Percentiles rank a stretch among this genome's conserved stretches.
These are phyloP conservation scores for Cardiocondyla obscurior DNA, from an alignment of 1,140 invertebrate species.

Conservation along the genomic window DNA sequence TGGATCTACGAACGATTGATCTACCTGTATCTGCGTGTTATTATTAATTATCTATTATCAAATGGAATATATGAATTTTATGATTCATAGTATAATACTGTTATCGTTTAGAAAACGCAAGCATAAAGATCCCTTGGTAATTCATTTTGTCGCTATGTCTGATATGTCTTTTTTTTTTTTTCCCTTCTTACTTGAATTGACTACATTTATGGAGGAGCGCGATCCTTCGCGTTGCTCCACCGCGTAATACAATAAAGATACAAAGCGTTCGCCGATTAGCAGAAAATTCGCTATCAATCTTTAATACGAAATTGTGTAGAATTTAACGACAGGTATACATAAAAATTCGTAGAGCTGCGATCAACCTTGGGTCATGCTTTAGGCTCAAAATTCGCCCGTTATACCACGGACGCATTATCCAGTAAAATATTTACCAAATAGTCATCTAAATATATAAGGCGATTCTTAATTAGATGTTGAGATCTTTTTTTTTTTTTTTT, in stretches of 20 bases:
- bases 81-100: background rate
- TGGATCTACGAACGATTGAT: constrained; percentile 8
- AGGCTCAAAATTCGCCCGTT: constrained; percentile 32
- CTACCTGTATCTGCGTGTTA: constrained; percentile 8
- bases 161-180: constrained; percentile 59
- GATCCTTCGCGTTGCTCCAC: background rate
- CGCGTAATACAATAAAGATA: constrained; percentile 24
- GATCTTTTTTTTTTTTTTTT: background rate
- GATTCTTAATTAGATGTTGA: background rate
- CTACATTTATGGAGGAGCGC: constrained; percentile 19
- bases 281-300: constrained; percentile 8
- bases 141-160: constrained; percentile 11
- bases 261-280: constrained; percentile 18
- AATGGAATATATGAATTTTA: constrained; percentile 4
- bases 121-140: constrained; percentile 27
- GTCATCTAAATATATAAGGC: constrained; percentile 28
- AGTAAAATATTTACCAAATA: constrained; percentile 41
- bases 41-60: background rate
- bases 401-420: constrained; percentile 23
- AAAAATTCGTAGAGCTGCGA: constrained; percentile 39
- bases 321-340: constrained; percentile 23
- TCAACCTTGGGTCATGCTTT: constrained; percentile 45
- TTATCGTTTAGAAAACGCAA: background rate
- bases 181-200: constrained; percentile 48
- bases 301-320: constrained; percentile 34